phyloP scores from a whole-genome alignment of 2,113 vertebrate species.

The Lampris megalopsis region DNA sequence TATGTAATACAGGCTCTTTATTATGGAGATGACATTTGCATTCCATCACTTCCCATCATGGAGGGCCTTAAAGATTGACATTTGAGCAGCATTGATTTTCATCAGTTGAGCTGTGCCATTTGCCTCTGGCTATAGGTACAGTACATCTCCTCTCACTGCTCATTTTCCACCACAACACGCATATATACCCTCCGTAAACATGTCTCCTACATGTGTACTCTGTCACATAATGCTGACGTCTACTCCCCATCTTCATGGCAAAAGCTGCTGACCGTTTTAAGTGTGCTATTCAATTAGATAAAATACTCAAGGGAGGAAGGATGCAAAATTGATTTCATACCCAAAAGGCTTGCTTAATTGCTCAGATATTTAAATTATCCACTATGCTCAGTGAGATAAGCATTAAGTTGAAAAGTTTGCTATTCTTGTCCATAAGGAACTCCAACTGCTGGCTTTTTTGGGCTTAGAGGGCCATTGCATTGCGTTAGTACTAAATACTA shows the following conservation, averaged over 20 bases:
- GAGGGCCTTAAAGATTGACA: slow-evolving; percentile 30
- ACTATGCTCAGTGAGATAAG: neutral
- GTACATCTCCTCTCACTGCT: neutral
- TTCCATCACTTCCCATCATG: slow-evolving; percentile 54
- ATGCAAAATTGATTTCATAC: neutral
- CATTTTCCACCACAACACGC: neutral
- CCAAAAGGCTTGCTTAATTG: neutral
- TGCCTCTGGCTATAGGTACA: slow-evolving; percentile 26
- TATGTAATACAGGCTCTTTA: slow-evolving; percentile 26
- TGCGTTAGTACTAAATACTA: neutral
- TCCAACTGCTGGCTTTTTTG: neutral
- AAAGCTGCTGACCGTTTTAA: neutral
- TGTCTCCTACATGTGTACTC: slow-evolving; percentile 12
- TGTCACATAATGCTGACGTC: neutral
- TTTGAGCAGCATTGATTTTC: slow-evolving; percentile 44
- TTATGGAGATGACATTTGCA: slow-evolving; percentile 65
- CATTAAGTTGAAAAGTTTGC: neutral
- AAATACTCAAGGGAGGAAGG: neutral
- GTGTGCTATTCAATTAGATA: neutral
- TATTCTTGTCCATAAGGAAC: neutral
- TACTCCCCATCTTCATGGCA: neutral
- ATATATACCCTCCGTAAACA: slow-evolving; percentile 11
- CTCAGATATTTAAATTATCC: neutral
- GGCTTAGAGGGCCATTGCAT: neutral
- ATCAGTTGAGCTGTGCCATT: slow-evolving; percentile 40